Base-by-base conservation (phyloP, 2,888 invertebrate species). In the Acleris emargana region DNA sequence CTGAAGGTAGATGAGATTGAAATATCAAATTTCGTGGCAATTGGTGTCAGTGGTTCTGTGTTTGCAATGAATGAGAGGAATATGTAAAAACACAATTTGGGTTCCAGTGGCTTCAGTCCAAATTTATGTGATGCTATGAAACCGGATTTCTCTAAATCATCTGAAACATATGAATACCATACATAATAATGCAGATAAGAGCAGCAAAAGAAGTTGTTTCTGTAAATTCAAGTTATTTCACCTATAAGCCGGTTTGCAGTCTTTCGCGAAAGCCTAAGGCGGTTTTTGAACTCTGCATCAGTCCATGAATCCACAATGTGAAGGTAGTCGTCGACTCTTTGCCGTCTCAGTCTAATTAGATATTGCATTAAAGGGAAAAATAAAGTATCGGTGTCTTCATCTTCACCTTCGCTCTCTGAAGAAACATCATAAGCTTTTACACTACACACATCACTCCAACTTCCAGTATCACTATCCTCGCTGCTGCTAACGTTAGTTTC, bases 1-100 rank as follows among this genome's bases (percentile, higher is more conserved):
- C 87, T 71, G 72, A 86, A 87, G 58, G 87, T 83, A 64, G 87
- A 87, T 49, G 87, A 87, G 68, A 86, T 82, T 6, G 87, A 87
- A 62, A 87, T 86, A 72, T 87, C 87, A 77, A 87, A 87, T 71
- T 80, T 76, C 42, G 83, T 80, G 51, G 87, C 86, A 60, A 87
- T 87, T 63, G 87, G 86, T 51, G 84, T 86, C 38, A 87, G 71
- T 57, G 86, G 81, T 72, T 87, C 87, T 43, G 82, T 82, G 58
- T 75, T 84, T 4, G 84, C 78, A 71, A 87, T 81, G 68, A 87
- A 87, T 55, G 86, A 80, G 28, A 87, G 71, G 72, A 87, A 87
- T 68, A 87, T 87, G 62, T 82, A 87, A 71, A 87, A 86, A 70
- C 87, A 87, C 49, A 86, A 71, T 71, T 82, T 86, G 22, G 86